Base-by-base conservation (phyloP, 2,888 invertebrate species). In the Agonopterix subpropinquella region DNA sequence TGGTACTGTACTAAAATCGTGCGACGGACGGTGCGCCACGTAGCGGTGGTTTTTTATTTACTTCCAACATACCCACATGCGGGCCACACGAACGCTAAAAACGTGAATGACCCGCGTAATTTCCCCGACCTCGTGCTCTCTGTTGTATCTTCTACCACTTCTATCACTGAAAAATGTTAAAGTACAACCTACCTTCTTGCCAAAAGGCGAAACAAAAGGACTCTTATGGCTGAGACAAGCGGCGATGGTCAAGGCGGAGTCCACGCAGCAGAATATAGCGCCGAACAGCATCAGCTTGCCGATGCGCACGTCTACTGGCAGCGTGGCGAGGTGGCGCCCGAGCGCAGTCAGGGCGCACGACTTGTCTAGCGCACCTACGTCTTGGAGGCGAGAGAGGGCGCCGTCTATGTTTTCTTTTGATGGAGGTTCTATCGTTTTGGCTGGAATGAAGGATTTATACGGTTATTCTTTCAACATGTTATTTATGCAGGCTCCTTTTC, bases 231-330 rank as follows among this genome's bases (percentile, higher is more conserved):
- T 95, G 41, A 96, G 80, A 73, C 93, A 94, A 1, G 95, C 95
- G 0, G 95, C 97, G 71, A 98, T 95, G 2, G 97, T 98, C 2
- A 98, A 86, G 0, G 97, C 94, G 0, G 98, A 96, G 81, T 98
- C 96, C 36, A 98, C 90, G 72, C 98, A 98, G 59, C 94, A 94
- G 73, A 98, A 95, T 53, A 98, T 95, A 9, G 98, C 94, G 0
- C 98, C 96, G 64, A 95, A 96, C 7, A 98, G 77, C 89, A 98
- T 94, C 56, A 98, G 90, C 70, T 98, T 97, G n/a, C 97, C 97
- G 61, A 97, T 94, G 59, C 96, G 90, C 2, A 95, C 95, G 69
- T 98, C 98, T 0, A 98, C 95, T 0, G 98, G 98, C 50, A 98
- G 77, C 0, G 95, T 93, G 0, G 97, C 94, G 47, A 98, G 86